Percentiles rank a stretch among this genome's conserved stretches.
Conservation (phyloP, 2,113 vertebrate genomes). For the Erpornis zantholeuca region DNA sequence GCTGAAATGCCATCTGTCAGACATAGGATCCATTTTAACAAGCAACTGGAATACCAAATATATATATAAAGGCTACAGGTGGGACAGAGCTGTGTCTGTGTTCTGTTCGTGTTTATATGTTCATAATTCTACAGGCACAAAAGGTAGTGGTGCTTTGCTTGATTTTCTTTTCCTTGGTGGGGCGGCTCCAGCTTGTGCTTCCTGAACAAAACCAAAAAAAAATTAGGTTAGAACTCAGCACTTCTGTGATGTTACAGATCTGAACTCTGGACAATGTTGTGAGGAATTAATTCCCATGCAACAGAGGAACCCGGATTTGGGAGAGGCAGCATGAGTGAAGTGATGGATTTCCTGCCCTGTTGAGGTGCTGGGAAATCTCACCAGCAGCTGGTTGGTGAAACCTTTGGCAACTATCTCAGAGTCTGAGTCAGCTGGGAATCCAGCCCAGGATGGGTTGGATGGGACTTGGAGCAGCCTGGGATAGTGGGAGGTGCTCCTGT, state of each 20-base stretch:
- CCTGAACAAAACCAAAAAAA: conserved; percentile 43
- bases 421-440: background rate
- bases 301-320: background rate
- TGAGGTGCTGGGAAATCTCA: background rate
- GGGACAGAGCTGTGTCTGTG: background rate
- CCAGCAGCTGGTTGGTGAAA: background rate
- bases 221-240: background rate
- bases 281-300: background rate
- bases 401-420: background rate
- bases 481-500: background rate
- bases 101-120: background rate
- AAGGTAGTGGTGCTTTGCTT: background rate
- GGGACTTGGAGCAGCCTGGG: background rate
- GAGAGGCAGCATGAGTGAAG: background rate
- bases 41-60: conserved; percentile 29
- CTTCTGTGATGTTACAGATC: background rate
- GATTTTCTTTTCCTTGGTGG: background rate
- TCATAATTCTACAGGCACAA: background rate
- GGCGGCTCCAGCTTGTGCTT: conserved; percentile 11
- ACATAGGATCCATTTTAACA: background rate
- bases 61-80: conserved; percentile 5
- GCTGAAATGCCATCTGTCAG: background rate
- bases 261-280: background rate
- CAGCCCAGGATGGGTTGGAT: background rate
- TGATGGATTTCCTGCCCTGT: background rate